phyloP scores from a whole-genome alignment of 2,888 invertebrate species.

The Nomada lathburiana region DNA sequence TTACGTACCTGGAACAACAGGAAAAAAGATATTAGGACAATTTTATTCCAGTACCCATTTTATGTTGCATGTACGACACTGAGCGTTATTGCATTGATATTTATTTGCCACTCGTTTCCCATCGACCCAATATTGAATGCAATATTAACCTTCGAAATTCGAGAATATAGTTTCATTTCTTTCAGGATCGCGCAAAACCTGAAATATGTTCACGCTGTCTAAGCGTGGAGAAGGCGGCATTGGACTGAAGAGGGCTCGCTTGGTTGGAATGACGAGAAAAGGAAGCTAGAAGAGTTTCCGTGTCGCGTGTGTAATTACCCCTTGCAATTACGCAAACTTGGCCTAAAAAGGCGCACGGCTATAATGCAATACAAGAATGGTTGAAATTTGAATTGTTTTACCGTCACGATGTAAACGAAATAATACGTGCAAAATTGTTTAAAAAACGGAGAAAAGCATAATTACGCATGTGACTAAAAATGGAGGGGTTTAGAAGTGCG shows the following conservation, averaged over 20 bases:
- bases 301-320: constrained; percentile 58
- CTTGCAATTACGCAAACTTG: constrained; percentile 57
- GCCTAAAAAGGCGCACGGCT: constrained; percentile 56
- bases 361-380: constrained; percentile 46
- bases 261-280: constrained; percentile 38
- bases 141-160: background rate
- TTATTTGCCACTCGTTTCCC: too few relatives aligned
- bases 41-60: too few relatives aligned
- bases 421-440: too few relatives aligned
- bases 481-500: background rate
- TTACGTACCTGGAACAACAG: constrained; percentile 21
- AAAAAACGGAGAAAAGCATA: too few relatives aligned
- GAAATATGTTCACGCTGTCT: constrained; percentile 48
- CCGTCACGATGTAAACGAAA: too few relatives aligned
- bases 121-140: too few relatives aligned
- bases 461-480: background rate
- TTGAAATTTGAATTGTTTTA: constrained; percentile 8
- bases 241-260: constrained; percentile 45
- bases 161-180: background rate
- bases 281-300: constrained; percentile 37
- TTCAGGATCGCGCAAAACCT: constrained; percentile 6
- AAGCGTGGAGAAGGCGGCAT: constrained; percentile 44
- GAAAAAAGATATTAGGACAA: background rate
- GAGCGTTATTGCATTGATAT: too few relatives aligned
- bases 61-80: too few relatives aligned